Conservation (phyloP, 2,113 vertebrate genomes). For the Argyrosomus japonicus region DNA sequence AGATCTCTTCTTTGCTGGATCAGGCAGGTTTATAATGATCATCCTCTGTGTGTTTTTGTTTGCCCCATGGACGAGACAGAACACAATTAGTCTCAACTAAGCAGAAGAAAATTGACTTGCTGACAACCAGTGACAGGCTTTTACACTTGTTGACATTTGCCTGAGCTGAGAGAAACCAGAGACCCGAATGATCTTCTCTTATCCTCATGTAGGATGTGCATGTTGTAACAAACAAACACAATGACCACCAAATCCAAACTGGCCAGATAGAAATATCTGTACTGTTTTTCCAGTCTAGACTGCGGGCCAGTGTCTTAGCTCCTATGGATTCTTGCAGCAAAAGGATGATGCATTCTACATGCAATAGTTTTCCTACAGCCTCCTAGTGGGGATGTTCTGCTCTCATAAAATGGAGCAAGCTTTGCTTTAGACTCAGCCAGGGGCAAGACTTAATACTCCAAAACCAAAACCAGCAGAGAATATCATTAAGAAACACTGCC, state of each 20-base stretch:
- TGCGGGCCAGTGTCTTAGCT: background rate
- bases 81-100: conserved; percentile 45
- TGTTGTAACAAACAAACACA: background rate
- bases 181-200: too few species aligned
- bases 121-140: conserved; percentile 28
- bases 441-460: conserved; percentile 54
- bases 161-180: background rate
- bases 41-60: conserved; percentile 35
- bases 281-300: background rate
- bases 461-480: conserved; percentile 49
- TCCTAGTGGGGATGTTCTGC: conserved; percentile 39
- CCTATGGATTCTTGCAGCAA: conserved; percentile 44
- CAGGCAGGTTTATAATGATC: conserved; percentile 33
- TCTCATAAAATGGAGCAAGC: conserved; percentile 59
- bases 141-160: background rate
- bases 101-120: conserved; percentile 30
- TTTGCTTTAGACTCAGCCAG: conserved; percentile 57
- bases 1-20: conserved; percentile 5
- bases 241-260: background rate
- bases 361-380: conserved; percentile 46
- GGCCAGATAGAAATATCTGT: background rate
- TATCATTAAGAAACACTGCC: conserved; percentile 36
- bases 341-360: conserved; percentile 56
- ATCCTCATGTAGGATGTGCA: background rate
- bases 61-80: conserved; percentile 14